Base-by-base conservation (phyloP, 2,797 vertebrate genomes). In the Dipus sagitta region DNA sequence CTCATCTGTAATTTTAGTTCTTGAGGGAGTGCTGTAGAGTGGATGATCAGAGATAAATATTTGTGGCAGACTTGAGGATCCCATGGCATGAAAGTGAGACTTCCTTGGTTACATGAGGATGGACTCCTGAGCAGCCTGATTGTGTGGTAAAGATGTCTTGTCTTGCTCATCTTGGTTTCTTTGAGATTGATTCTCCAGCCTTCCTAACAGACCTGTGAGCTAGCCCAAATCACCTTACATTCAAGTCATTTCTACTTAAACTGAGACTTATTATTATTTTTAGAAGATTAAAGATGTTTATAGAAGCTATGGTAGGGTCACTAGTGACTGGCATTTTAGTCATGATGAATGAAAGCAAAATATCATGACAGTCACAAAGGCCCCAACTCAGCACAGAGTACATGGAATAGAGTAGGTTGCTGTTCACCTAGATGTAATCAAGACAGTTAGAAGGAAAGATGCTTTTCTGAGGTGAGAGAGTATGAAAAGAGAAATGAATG, bases 271-370 rank as follows among this genome's bases (percentile, higher is more conserved):
- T 91, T 88, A 24, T 90, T 92, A 71, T 70, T 94, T 89, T 82
- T 83, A 78, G 70, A 93, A 86, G 76, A 88, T 78, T 23, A 64
- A 71, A 68, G 68, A 21, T 87, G 78, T 60, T 30, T 88, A 47
- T n/a, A 92, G 82, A 93, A 74, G 88, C 67, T 83, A 38, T 13
- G 47, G 70, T 28, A 6, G 32, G 79, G 71, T 92, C 34, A 65
- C 68, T 14, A 34, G 10, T 86, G 86, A 92, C 32, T 91, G 92
- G 34, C 68, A 81, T 86, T 93, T 93, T 68, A 88, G 83, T 91
- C 32, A 62, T 28, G 62, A 68, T 4, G 20, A 86, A 60, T 92
- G 89, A 94, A 86, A 93, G 64, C 62, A 91, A 86, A 75, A 88
- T 62, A 91, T 38, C 26, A 2, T 90, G 60, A n/a, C n/a, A 54